These are phyloP conservation scores for Trachurus trachurus DNA, from an alignment of 2,797 vertebrate genomes.

Conservation along the genomic window DNA sequence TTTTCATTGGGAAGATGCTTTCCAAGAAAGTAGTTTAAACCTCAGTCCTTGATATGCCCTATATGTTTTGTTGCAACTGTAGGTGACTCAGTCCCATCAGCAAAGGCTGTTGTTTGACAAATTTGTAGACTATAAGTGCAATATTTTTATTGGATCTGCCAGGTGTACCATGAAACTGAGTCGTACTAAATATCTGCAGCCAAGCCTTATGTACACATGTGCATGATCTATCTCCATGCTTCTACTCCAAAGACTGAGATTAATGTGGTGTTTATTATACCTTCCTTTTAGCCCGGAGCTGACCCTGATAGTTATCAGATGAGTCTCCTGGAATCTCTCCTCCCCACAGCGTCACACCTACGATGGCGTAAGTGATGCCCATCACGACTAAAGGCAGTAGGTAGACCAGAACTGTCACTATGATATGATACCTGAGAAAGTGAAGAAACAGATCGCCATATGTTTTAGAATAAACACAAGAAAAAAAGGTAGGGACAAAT, in stretches of 20 bases:
- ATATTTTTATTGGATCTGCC: neutral
- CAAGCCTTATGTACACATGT: neutral
- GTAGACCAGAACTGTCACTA: conserved; percentile 94
- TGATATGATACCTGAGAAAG: conserved; percentile 91
- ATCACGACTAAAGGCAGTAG: conserved; percentile 94
- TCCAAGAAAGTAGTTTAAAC: neutral
- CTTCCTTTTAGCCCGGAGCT: conserved; percentile 97
- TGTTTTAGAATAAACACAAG: neutral
- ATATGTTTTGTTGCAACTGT: neutral
- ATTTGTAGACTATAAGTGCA: neutral
- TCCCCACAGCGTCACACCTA: conserved; percentile 96
- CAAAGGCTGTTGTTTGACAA: neutral
- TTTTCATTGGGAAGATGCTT: neutral
- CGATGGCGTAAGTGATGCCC: conserved; percentile 95
- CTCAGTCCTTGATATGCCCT: neutral
- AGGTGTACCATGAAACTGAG: neutral
- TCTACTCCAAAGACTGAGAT: neutral
- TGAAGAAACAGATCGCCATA: conserved; percentile 3
- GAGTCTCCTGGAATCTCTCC: conserved; percentile 97
- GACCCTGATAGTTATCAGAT: conserved; percentile 95
- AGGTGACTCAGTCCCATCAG: neutral
- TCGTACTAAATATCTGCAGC: no score
- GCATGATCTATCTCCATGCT: neutral
- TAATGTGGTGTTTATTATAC: conserved; percentile 75
- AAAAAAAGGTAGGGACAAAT: neutral